Conservation (phyloP, 1,140 invertebrate species). For the Aphelinus atriplicis region DNA sequence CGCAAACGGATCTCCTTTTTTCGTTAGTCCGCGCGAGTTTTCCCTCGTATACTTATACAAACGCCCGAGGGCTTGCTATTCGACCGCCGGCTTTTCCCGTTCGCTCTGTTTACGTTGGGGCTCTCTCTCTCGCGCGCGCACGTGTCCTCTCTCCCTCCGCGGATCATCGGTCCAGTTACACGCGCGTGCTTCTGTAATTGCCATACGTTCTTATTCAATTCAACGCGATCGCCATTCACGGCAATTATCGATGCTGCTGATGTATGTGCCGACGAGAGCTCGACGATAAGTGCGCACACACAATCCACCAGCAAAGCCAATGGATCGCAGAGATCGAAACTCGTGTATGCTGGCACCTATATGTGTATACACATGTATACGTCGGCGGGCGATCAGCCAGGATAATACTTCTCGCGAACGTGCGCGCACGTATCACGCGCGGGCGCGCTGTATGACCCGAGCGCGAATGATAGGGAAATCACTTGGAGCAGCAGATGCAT, state of each 20-base stretch:
- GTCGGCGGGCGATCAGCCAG: not conserved
- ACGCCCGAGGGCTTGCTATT: too few species aligned
- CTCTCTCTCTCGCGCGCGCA: not conserved
- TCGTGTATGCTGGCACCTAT: too few species aligned
- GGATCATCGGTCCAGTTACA: slow-evolving; percentile 13
- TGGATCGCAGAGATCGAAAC: too few species aligned
- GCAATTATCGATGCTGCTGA: too few species aligned
- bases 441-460: not conserved
- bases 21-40: not conserved
- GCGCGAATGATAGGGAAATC: slow-evolving; percentile 5
- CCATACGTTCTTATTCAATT: too few species aligned
- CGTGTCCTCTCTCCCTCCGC: not conserved
- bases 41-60: not conserved
- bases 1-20: not conserved
- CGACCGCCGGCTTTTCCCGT: too few species aligned
- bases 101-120: not conserved
- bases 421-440: not conserved
- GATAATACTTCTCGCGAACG: slow-evolving; percentile 1
- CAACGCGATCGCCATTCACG: too few species aligned
- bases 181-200: not conserved
- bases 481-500: slow-evolving; percentile 7
- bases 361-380: slow-evolving; percentile 7
- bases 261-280: too few species aligned
- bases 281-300: too few species aligned
- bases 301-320: too few species aligned